Evolutionary conservation across 2,797 vertebrate genomes (phyloP).

Genomic region (Choloepus didactylus): DNA sequence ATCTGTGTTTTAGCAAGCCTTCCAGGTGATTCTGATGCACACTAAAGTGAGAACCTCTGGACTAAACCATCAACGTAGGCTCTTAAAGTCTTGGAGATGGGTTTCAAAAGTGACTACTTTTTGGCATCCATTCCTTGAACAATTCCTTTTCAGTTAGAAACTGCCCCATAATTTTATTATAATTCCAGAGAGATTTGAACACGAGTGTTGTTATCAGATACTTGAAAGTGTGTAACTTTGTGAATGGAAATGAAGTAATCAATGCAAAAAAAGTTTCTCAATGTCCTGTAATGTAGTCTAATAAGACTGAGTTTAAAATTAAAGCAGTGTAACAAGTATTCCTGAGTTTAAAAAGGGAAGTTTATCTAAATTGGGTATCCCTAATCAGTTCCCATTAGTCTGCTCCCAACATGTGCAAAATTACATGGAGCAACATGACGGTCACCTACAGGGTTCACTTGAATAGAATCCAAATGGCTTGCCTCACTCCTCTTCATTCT

Average conservation of each 20-base stretch:
- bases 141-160: slow-evolving; percentile 53
- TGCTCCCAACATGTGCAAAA: not conserved
- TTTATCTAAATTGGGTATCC: not conserved
- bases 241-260: slow-evolving; percentile 47
- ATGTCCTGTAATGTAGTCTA: slow-evolving; percentile 43
- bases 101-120: slow-evolving; percentile 11
- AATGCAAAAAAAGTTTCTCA: slow-evolving; percentile 49
- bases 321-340: not conserved
- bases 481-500: not conserved
- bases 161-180: not conserved
- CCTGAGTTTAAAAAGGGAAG: not conserved
- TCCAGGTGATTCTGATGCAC: not conserved
- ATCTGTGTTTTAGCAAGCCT: not conserved
- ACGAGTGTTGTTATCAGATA: not conserved
- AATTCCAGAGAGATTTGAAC: slow-evolving; percentile 45
- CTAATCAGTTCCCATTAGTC: not conserved
- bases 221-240: not conserved
- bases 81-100: not conserved
- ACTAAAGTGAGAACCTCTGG: not conserved
- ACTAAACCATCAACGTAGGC: not conserved
- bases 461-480: not conserved
- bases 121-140: not conserved
- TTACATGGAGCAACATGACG: not conserved
- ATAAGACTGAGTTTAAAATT: not conserved
- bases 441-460: not conserved